Percentiles rank a stretch among this genome's conserved stretches.
phyloP scores from a whole-genome alignment of 2,888 invertebrate species.

The Aporophyla nigra region DNA sequence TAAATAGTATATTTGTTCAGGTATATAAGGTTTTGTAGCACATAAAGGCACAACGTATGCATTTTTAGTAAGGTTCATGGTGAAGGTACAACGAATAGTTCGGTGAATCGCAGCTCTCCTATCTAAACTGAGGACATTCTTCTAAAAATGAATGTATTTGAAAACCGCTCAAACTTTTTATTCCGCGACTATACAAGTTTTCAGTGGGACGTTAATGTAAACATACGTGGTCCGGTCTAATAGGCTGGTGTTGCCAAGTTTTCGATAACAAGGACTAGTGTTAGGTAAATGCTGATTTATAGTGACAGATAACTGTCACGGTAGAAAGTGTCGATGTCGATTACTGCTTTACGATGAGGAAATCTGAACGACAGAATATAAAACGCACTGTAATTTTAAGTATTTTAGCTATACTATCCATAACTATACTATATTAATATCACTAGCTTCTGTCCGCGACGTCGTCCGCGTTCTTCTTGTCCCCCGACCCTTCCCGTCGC shows the following conservation, averaged over 20 bases:
- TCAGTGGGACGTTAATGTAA: constrained; percentile 39
- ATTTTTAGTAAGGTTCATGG: too few species aligned
- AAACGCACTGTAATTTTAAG: not conserved
- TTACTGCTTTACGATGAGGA: constrained; percentile 1
- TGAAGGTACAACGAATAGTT: too few species aligned
- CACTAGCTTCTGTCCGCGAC: too few species aligned
- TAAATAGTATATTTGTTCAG: too few species aligned
- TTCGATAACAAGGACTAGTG: constrained; percentile 35
- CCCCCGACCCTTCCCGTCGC: too few species aligned
- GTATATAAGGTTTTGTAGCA: too few species aligned
- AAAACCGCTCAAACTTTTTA: not conserved
- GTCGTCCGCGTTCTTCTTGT: too few species aligned
- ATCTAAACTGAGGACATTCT: too few species aligned
- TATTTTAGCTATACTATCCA: not conserved
- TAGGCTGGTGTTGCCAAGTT: constrained; percentile 44
- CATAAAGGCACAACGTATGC: too few species aligned
- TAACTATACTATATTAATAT: too few species aligned
- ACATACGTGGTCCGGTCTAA: constrained; percentile 49
- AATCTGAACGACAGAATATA: not conserved
- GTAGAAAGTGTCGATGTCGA: constrained; percentile 22
- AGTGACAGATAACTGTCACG: constrained; percentile 38
- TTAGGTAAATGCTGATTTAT: constrained; percentile 49
- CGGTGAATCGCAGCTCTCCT: too few species aligned
- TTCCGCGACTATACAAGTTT: constrained; percentile 28
- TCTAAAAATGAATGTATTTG: not conserved